Evolutionary conservation across 2,113 vertebrate species (phyloP).

Genomic region (Eidolon helvum): DNA sequence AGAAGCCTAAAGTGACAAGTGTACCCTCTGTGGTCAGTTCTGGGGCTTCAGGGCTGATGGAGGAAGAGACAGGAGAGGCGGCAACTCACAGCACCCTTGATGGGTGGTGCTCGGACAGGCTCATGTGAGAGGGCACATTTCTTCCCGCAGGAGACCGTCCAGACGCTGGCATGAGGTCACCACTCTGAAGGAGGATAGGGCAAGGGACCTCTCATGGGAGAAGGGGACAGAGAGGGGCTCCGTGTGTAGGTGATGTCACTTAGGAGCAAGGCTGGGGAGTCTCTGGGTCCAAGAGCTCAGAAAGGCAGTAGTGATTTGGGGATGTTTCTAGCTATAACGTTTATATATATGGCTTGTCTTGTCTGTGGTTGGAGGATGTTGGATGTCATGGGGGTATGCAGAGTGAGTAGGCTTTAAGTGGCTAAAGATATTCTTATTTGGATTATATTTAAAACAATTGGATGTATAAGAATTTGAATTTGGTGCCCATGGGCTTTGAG

Average conservation of each 20-base stretch:
- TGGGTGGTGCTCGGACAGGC: background rate
- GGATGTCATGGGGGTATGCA: background rate
- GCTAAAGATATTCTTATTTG: background rate
- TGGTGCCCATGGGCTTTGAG: background rate
- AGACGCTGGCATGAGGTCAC: background rate
- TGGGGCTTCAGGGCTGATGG: background rate
- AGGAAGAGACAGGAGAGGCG: background rate
- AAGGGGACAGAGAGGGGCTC: no score
- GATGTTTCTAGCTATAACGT: background rate
- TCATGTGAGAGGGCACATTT: background rate
- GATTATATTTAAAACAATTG: background rate
- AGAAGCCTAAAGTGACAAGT: background rate
- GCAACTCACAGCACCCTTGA: background rate
- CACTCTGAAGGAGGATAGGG: background rate
- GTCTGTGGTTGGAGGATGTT: background rate
- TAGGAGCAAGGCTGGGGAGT: accelerated
- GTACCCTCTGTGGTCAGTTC: background rate
- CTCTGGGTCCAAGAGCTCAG: background rate
- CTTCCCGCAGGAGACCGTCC: background rate
- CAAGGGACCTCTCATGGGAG: background rate
- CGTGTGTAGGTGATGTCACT: background rate
- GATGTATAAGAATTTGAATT: background rate
- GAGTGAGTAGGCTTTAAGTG: background rate
- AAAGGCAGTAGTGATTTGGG: background rate
- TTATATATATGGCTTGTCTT: background rate